Percentiles rank a stretch among this genome's conserved stretches.
Evolutionary conservation across 1,140 invertebrate genomes (phyloP).

Genomic region (Procambarus clarkii): DNA sequence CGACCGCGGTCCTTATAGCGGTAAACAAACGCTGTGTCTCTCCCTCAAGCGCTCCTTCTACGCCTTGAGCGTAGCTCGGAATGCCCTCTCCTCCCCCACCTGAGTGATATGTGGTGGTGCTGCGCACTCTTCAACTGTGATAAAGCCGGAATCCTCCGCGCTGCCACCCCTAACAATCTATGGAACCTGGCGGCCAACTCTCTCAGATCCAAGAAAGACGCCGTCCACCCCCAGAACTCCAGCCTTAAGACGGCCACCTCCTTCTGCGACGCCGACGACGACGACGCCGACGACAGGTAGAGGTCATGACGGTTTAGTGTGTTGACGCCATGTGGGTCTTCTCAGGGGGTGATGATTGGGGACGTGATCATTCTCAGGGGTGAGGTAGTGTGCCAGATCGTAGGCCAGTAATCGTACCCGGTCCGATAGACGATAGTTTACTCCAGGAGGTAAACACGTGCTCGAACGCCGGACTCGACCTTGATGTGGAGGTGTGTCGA

Average conservation of each 20-base stretch:
- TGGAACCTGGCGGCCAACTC: conserved; percentile 55
- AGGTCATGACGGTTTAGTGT: too few relatives aligned
- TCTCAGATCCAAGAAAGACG: conserved; percentile 49
- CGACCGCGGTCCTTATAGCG: background rate
- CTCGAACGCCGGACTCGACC: too few relatives aligned
- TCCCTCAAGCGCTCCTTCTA: background rate
- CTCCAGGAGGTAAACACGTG: too few relatives aligned
- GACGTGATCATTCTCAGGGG: too few relatives aligned
- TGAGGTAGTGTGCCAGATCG: too few relatives aligned
- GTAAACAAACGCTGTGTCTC: background rate
- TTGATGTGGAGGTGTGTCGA: too few relatives aligned
- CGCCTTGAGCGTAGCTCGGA: conserved; percentile 15
- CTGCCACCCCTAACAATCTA: conserved; percentile 32
- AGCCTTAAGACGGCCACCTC: conserved; percentile 17
- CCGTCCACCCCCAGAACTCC: conserved; percentile 47
- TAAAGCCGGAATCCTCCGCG: conserved; percentile 51
- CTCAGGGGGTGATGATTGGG: too few relatives aligned
- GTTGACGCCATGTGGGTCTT: too few relatives aligned
- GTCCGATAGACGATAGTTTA: too few relatives aligned
- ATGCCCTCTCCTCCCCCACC: conserved; percentile 24
- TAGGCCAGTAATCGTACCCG: too few relatives aligned
- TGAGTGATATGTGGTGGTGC: conserved; percentile 63
- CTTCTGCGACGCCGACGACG: conserved; percentile 40
- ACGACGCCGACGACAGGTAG: conserved; percentile 38
- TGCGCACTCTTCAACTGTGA: conserved; percentile 64